Percentiles rank a stretch among this genome's conserved stretches.
Evolutionary conservation across 2,113 vertebrate genomes (phyloP).

Genomic region (Diglossa brunneiventris): DNA sequence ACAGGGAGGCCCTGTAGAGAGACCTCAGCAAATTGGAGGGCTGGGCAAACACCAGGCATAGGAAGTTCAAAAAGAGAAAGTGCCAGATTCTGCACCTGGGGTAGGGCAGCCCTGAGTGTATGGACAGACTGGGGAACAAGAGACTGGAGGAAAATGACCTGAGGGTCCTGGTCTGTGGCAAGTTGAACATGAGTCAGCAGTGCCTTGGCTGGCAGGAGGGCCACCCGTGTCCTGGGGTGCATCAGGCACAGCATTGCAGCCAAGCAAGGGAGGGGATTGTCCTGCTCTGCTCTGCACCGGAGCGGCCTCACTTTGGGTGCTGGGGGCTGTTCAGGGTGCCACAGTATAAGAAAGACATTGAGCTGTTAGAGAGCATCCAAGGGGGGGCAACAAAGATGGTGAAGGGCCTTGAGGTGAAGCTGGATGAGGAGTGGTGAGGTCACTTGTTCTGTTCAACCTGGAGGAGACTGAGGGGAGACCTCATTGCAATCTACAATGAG

Average conservation of each 20-base stretch:
- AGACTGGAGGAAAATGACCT: neutral
- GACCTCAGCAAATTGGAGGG: neutral
- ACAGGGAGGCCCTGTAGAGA: neutral
- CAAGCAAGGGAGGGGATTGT: fast-evolving
- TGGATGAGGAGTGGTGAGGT: fast-evolving
- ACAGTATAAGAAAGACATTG: fast-evolving
- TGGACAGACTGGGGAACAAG: too few relatives aligned
- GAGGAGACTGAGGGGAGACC: neutral
- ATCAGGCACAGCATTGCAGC: neutral
- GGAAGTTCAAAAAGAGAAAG: neutral
- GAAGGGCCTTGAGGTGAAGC: neutral
- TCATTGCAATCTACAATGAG: neutral
- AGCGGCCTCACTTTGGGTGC: fast-evolving
- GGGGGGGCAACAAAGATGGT: fast-evolving
- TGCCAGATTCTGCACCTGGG: fast-evolving
- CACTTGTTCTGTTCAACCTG: neutral
- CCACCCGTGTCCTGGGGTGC: fast-evolving
- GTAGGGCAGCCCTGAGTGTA: fast-evolving
- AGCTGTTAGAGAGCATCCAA: neutral
- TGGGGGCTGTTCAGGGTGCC: fast-evolving
- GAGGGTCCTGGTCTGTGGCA: fast-evolving
- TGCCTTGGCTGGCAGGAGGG: neutral
- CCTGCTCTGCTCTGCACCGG: neutral
- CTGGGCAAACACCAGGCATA: neutral
- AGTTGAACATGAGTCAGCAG: fast-evolving